These are phyloP conservation scores for Catharus fuscescens DNA, from an alignment of 2,113 vertebrate species.

Conservation along the genomic window DNA sequence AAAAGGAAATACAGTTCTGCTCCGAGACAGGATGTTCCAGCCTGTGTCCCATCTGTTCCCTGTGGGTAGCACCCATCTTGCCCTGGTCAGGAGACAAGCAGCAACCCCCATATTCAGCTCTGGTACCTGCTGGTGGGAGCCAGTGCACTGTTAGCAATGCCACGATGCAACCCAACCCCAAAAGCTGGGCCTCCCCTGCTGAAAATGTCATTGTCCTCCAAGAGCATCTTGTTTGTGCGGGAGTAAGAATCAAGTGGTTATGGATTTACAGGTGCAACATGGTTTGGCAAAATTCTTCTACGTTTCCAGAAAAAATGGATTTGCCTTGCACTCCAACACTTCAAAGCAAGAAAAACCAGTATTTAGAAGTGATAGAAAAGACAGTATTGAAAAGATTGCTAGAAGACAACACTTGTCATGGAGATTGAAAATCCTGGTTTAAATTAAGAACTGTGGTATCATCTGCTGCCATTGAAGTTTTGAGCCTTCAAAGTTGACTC, in stretches of 20 bases:
- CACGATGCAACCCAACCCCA: fast-evolving
- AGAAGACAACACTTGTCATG: background rate
- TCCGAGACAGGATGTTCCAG: background rate
- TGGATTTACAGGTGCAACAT: fast-evolving
- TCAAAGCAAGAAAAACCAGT: background rate
- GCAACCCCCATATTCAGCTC: background rate
- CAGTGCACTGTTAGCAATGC: background rate
- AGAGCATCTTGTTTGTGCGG: background rate
- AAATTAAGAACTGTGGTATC: background rate
- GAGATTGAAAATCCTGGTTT: background rate
- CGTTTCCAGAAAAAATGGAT: background rate
- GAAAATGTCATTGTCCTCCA: background rate
- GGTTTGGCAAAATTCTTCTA: background rate
- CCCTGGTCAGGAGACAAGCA: background rate
- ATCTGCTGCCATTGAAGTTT: background rate
- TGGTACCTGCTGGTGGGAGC: background rate
- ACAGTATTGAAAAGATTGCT: fast-evolving
- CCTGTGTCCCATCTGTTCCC: background rate
- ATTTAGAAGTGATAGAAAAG: background rate
- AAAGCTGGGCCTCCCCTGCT: background rate
- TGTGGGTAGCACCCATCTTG: background rate
- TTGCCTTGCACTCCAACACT: background rate
- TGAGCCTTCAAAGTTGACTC: background rate
- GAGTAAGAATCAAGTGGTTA: background rate
- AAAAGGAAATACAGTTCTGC: background rate